Base-by-base conservation (phyloP, 2,888 invertebrate species). In the Philereme vetulata region DNA sequence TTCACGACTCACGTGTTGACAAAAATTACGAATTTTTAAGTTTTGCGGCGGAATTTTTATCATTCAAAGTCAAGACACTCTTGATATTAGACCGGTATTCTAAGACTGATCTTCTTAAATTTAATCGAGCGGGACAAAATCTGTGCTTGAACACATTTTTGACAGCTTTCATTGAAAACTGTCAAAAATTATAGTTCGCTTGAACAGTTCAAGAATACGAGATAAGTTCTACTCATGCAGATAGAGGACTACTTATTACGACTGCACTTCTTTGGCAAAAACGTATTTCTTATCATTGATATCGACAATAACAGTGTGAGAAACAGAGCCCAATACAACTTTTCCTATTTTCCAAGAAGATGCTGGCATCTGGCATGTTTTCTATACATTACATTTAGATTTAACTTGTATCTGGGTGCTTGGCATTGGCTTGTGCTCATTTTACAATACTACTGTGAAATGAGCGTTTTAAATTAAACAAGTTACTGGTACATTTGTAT, bases 381-480 rank as follows among this genome's bases (percentile, higher is more conserved):
- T 44, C 44, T 48, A 44, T 34, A 50, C 53, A 54, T 48, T 58
- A 38, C 47, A 48, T 46, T 50, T 50, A 8, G 9, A 48, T 49
- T 52, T 42, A 43, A 44, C 51, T 53, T 62, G 56, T 51, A 57
- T 35, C 56, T 57, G 46, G 42, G 48, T 52, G 40, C 4, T 33
- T 33, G 9, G 36, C 36, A 40, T 47, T 21, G 47, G 11, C 43
- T 60, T 54, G 46, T 56, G 44, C 60, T 48, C 61, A 64, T 75
- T 73, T 72, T 65, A 65, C 66, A 72, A 75, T 45, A 40, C 52
- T 44, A 44, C 74, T 69, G 64, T 66, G 66, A 60, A 65, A 66
- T 70, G 68, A 69, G 65, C 64, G 44, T 53, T 53, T 35, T 11
- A 49, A 21, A 21, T 21, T 21, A 21, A 59, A 50, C 50, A 4